Evolutionary conservation across 1,140 invertebrate genomes (phyloP).

Genomic region (Dinoponera quadriceps): DNA sequence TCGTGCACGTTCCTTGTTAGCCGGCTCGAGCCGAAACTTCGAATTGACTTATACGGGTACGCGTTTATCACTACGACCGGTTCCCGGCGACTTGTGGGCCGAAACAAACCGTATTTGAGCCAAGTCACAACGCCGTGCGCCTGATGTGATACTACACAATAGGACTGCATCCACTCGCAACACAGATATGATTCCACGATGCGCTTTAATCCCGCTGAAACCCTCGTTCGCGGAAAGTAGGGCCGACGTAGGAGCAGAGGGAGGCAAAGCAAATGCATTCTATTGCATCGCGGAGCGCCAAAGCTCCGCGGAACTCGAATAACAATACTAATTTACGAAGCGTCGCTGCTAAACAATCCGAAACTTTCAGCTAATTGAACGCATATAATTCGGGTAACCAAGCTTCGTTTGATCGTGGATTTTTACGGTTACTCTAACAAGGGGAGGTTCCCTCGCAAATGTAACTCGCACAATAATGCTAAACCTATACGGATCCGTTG

Average conservation of each 20-base stretch:
- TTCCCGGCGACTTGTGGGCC: slow-evolving; percentile 49
- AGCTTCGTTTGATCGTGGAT: slow-evolving; percentile 20
- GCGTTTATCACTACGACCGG: slow-evolving; percentile 59
- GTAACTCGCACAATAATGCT: too few species aligned
- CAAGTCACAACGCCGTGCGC: slow-evolving; percentile 62
- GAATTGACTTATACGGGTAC: slow-evolving; percentile 67
- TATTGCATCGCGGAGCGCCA: slow-evolving; percentile 44
- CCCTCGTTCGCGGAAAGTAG: slow-evolving; percentile 54
- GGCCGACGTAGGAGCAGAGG: slow-evolving; percentile 42
- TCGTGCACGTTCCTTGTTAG: slow-evolving; percentile 46
- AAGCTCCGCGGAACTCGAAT: slow-evolving; percentile 51
- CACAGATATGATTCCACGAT: slow-evolving; percentile 71
- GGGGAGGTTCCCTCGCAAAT: too few species aligned
- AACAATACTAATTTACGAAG: slow-evolving; percentile 71
- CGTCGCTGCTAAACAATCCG: slow-evolving; percentile 30
- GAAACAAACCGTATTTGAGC: slow-evolving; percentile 67
- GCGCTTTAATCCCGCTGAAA: slow-evolving; percentile 71
- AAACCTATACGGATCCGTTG: too few species aligned
- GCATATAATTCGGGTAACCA: slow-evolving; percentile 19
- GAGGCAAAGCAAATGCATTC: slow-evolving; percentile 61
- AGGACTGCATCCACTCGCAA: slow-evolving; percentile 55
- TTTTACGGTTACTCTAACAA: background rate
- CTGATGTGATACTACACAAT: slow-evolving; percentile 59
- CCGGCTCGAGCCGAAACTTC: slow-evolving; percentile 55
- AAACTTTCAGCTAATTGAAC: slow-evolving; percentile 62